Percentiles rank a stretch among this genome's conserved stretches.
Conservation (phyloP, 2,888 invertebrate genomes). For the Portevinia maculata region DNA sequence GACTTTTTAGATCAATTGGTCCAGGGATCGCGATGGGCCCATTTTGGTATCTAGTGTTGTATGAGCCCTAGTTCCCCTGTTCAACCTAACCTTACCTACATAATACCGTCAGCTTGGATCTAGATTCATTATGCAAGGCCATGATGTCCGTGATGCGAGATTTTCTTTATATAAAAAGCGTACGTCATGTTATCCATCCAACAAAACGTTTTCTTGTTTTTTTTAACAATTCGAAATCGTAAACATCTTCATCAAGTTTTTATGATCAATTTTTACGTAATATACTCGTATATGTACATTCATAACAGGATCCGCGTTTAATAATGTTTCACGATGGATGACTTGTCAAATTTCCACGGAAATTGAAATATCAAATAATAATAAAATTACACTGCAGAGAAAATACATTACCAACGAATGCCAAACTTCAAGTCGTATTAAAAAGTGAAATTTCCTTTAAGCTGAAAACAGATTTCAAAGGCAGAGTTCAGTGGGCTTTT, state of each 20-base stretch:
- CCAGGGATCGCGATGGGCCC: too few species aligned
- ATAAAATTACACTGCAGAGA: slow-evolving; percentile 8
- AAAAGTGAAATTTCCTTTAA: slow-evolving; percentile 69
- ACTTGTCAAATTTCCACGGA: slow-evolving; percentile 26
- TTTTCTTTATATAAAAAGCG: slow-evolving; percentile 1
- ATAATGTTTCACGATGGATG: slow-evolving; percentile 42
- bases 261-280: slow-evolving; percentile 43
- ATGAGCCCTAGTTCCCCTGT: too few species aligned
- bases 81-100: too few species aligned
- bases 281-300: slow-evolving; percentile 22
- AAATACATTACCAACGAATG: slow-evolving; percentile 36
- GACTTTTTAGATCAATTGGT: too few species aligned
- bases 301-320: neutral
- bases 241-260: slow-evolving; percentile 49
- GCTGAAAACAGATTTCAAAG: slow-evolving; percentile 14
- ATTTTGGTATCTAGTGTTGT: too few species aligned
- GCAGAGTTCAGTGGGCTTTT: slow-evolving; percentile 65
- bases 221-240: slow-evolving; percentile 7
- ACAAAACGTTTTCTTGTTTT: slow-evolving; percentile 49
- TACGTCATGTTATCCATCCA: slow-evolving; percentile 34
- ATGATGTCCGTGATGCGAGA: slow-evolving; percentile 20
- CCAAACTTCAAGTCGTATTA: neutral
- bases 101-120: too few species aligned
- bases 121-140: too few species aligned
- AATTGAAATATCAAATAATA: slow-evolving; percentile 5